Base-by-base conservation (phyloP, 1,140 invertebrate species). In the Linepithema humile region DNA sequence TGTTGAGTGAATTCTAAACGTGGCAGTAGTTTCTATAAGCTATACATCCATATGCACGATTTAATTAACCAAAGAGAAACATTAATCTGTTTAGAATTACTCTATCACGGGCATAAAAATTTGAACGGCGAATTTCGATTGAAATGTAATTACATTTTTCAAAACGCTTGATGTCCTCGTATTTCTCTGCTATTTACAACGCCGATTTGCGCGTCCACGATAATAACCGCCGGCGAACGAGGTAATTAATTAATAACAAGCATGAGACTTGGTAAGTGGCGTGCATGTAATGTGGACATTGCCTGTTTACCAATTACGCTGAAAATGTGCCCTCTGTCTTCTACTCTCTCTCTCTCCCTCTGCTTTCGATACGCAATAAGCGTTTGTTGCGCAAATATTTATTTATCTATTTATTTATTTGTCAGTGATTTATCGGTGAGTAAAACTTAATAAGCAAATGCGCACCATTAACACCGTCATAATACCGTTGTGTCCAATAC, bases 201-300 rank as follows among this genome's bases (percentile, higher is more conserved):
- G 45, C 32, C 12, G n/a, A 48, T 64, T 53, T 17, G 12, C 10
- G 2, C 6, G 17, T 67, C 9, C 32, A 26, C 53, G 23, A 67
- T 65, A 53, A 77, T 50, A 65, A 26, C 26, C 43, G 20, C 53
- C n/a, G 6, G 9, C 23, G 5, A 50, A 65, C 12, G 32, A 67
- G 23, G 53, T 78, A 67, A 78, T 78, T 75, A 75, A 62, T 75
- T 78, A 78, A 78, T 78, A 65, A 53, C 17, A 78, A 57, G 35
- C 4, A 32, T 64, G 45, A 78, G 23, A 67, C 17, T 53, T 1
- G 15, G 17, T 15, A 12, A 40, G 10, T 60, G 9, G 9, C 10
- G 38, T 32, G 15, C 35, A 48, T 64, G n/a, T 9, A 12, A 3
- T 20, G 38, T 53, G 26, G 10, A 17, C 15, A 38, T n/a, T n/a